phyloP scores from a whole-genome alignment of 2,113 vertebrate genomes.

The Phalacrocorax pelagicus region DNA sequence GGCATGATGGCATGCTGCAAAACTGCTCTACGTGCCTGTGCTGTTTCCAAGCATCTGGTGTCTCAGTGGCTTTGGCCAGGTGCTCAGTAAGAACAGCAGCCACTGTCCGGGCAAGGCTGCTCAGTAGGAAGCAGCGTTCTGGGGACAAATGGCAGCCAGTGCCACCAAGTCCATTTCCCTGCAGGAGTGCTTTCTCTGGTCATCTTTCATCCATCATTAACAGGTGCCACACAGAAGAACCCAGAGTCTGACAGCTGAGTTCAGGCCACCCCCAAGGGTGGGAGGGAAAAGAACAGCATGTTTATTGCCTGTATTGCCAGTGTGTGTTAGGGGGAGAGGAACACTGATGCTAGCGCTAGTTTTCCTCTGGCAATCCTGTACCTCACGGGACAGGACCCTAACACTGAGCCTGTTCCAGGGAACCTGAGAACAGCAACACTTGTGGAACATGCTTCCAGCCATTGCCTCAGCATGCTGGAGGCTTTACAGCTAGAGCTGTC shows the following conservation, averaged over 20 bases:
- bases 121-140: neutral
- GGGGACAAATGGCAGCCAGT: neutral
- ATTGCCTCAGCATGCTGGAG: rapidly evolving
- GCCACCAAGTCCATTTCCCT: neutral
- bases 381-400: neutral
- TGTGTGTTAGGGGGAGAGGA: neutral
- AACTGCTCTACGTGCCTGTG: rapidly evolving
- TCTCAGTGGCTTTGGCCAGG: neutral
- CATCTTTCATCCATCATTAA: neutral
- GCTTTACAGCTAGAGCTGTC: neutral
- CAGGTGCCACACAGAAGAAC: neutral
- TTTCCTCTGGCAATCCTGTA: neutral
- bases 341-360: rapidly evolving
- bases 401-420: neutral
- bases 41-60: neutral
- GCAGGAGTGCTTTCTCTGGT: neutral
- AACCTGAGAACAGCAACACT: neutral
- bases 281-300: neutral
- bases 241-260: neutral
- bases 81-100: neutral
- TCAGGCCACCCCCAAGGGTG: neutral
- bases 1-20: rapidly evolving
- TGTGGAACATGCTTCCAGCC: neutral
- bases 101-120: neutral
- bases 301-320: neutral